These are phyloP conservation scores for Sandelia bainsii DNA, from an alignment of 2,797 vertebrate species.

Conservation along the genomic window DNA sequence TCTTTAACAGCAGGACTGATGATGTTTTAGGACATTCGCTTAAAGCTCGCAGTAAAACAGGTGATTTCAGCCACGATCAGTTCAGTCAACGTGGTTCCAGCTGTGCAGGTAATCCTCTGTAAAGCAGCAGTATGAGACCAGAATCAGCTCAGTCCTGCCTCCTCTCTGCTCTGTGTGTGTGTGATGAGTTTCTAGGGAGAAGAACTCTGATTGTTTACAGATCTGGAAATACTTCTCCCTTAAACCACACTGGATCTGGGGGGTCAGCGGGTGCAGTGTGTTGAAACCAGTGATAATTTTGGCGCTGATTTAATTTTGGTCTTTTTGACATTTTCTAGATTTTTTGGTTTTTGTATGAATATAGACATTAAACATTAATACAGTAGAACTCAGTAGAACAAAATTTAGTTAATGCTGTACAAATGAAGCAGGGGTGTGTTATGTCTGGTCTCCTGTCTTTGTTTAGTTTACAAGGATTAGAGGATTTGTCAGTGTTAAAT, in stretches of 20 bases:
- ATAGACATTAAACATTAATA: no score
- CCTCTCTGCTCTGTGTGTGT: not conserved
- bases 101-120: constrained; percentile 9
- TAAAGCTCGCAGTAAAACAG: not conserved
- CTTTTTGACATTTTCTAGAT: not conserved
- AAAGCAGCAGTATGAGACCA: constrained; percentile 10
- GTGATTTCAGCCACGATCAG: not conserved
- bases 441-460: no score
- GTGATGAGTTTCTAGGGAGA: no score
- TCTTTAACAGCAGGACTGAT: not conserved
- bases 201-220: not conserved
- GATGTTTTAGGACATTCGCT: not conserved
- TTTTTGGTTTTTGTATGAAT: not conserved
- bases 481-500: no score
- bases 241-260: not conserved
- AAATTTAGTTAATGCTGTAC: not conserved
- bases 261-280: not conserved
- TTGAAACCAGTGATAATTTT: not conserved
- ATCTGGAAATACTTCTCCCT: not conserved
- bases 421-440: no score
- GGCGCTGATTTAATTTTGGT: not conserved
- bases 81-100: constrained; percentile 9
- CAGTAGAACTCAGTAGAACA: no score
- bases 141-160: not conserved
- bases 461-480: no score